phyloP scores from a whole-genome alignment of 2,797 vertebrate species.

The Tenualosa ilisha region DNA sequence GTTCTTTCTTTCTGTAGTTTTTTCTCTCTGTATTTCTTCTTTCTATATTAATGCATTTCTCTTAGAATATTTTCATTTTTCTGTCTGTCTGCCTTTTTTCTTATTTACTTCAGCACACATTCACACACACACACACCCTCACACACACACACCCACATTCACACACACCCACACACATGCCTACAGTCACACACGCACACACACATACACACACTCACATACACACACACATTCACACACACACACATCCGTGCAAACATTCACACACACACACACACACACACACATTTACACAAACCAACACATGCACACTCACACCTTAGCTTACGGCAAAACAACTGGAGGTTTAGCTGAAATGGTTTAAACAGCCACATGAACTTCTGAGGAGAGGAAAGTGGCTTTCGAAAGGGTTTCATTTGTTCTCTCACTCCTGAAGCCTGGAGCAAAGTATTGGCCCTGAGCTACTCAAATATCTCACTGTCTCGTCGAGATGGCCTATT shows the following conservation, averaged over 20 bases:
- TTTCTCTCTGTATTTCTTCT: neutral
- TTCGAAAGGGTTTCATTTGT: neutral
- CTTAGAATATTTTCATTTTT: no score
- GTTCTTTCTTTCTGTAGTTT: neutral
- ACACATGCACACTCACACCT: neutral
- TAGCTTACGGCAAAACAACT: slow-evolving; percentile 1
- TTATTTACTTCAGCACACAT: neutral
- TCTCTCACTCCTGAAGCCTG: neutral
- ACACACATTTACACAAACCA: neutral
- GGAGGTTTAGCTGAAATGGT: neutral
- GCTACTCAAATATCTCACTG: neutral
- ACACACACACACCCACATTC: neutral
- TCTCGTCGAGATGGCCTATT: neutral
- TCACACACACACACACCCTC: neutral
- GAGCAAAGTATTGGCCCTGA: neutral
- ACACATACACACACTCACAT: neutral
- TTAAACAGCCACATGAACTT: neutral
- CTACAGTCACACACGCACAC: neutral
- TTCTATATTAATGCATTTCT: no score
- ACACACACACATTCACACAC: neutral
- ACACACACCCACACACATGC: slow-evolving; percentile 4
- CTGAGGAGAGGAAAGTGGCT: neutral
- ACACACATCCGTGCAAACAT: neutral
- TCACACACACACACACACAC: slow-evolving; percentile 4
- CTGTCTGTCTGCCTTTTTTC: no score